A percentile compares a stretch with the other conserved stretches of the same genome.
phyloP scores from a whole-genome alignment of 2,888 invertebrate species.

The Cephus nigrinus region DNA sequence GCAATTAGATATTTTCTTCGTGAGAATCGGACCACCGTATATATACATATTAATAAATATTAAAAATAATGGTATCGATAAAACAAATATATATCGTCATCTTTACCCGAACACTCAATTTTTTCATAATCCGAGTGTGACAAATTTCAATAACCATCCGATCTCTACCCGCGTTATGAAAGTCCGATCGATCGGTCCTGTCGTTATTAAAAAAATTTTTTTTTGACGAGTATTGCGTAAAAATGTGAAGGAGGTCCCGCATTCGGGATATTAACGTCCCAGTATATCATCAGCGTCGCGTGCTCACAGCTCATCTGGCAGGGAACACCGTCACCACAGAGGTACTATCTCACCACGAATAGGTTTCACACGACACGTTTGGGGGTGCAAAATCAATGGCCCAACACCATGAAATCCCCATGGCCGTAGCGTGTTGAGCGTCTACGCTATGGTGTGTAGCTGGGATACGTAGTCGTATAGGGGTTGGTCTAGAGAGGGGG shows the following conservation, averaged over 20 bases:
- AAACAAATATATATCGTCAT: too few relatives aligned
- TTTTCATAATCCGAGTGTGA: too few relatives aligned
- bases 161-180: too few relatives aligned
- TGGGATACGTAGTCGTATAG: background rate
- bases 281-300: constrained; percentile 56
- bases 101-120: too few relatives aligned
- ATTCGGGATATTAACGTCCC: constrained; percentile 30
- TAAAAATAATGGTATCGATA: too few relatives aligned
- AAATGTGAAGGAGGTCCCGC: constrained; percentile 2
- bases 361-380: constrained; percentile 57
- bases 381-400: constrained; percentile 59
- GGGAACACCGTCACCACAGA: constrained; percentile 46
- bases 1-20: too few relatives aligned
- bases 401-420: constrained; percentile 48
- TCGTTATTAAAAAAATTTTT: too few relatives aligned
- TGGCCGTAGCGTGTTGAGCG: constrained; percentile 25
- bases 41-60: too few relatives aligned
- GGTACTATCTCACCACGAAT: constrained; percentile 57
- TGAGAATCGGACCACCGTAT: too few relatives aligned
- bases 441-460: background rate
- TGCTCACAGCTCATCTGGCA: constrained; percentile 60
- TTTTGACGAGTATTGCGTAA: background rate
- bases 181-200: too few relatives aligned
- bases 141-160: too few relatives aligned
- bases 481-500: background rate